These are phyloP conservation scores for Datnioides undecimradiatus DNA, from an alignment of 2,113 vertebrate species.

Conservation along the genomic window DNA sequence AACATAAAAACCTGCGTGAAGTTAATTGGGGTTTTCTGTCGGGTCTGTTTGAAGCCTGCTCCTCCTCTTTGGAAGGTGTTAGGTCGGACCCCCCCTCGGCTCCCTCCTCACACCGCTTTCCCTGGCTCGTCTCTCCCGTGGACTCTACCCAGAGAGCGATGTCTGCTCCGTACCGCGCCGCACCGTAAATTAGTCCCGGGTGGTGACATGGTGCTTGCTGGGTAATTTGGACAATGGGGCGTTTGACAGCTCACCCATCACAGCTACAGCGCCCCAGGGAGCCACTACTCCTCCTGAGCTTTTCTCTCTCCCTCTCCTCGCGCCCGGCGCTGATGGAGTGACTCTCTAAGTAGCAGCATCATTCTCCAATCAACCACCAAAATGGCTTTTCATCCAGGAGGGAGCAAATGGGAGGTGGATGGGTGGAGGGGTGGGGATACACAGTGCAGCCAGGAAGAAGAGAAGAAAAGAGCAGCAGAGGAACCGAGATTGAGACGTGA, in stretches of 20 bases:
- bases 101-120: conserved; percentile 20
- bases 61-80: conserved; percentile 50
- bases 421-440: conserved; percentile 7
- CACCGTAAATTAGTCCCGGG: conserved; percentile 88
- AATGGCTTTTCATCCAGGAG: conserved; percentile 82
- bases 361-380: conserved; percentile 86
- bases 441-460: conserved; percentile 22
- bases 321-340: conserved; percentile 81
- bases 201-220: conserved; percentile 83
- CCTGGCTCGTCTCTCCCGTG: conserved; percentile 33
- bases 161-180: conserved; percentile 42
- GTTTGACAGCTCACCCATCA: conserved; percentile 92
- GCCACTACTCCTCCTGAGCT: conserved; percentile 81
- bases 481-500: conserved; percentile 6
- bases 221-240: conserved; percentile 89
- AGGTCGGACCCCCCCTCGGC: conserved; percentile 23
- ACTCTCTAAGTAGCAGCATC: conserved; percentile 86
- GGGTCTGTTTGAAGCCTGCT: conserved; percentile 28
- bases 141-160: conserved; percentile 75
- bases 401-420: conserved; percentile 15
- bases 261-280: conserved; percentile 80
- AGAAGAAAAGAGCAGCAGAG: conserved; percentile 25
- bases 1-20: conserved; percentile 53
- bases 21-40: conserved; percentile 72
- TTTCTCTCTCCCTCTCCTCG: conserved; percentile 75